Conservation (phyloP, 2,113 vertebrate species). For the Oncorhynchus kisutch region DNA sequence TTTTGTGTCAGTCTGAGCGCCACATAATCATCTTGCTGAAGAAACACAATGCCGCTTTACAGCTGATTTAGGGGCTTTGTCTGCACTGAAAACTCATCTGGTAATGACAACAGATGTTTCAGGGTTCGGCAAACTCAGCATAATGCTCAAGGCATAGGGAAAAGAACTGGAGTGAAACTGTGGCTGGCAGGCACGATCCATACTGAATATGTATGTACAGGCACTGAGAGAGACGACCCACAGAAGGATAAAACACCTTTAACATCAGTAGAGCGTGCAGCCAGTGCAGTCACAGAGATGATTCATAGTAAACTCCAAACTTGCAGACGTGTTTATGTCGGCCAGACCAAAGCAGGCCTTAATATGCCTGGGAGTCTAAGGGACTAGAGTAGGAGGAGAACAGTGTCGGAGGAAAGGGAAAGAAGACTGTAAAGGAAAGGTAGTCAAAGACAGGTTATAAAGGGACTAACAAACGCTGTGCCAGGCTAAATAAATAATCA, state of each 20-base stretch:
- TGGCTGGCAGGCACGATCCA: not conserved
- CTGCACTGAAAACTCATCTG: not conserved
- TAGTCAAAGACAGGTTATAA: not conserved
- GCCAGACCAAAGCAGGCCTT: not conserved
- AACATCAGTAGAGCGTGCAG: not conserved
- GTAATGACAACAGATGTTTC: not conserved
- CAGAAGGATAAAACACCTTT: not conserved
- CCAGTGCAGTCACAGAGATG: not conserved
- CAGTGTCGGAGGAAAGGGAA: not conserved
- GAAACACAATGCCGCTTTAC: constrained; percentile 5
- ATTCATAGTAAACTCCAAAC: not conserved
- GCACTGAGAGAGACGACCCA: not conserved
- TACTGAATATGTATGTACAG: not conserved
- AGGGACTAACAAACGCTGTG: not conserved
- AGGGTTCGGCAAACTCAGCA: not conserved
- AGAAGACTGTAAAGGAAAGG: not conserved
- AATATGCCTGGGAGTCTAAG: not conserved
- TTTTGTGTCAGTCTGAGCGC: not conserved
- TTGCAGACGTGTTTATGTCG: not conserved
- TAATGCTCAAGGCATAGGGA: not conserved
- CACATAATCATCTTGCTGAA: not conserved
- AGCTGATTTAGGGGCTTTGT: not conserved
- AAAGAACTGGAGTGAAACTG: not conserved
- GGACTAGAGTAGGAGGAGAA: not conserved
- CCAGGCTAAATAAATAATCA: not conserved